Conservation (phyloP, 2,113 vertebrate genomes). For the Cyanoderma ruficeps region DNA sequence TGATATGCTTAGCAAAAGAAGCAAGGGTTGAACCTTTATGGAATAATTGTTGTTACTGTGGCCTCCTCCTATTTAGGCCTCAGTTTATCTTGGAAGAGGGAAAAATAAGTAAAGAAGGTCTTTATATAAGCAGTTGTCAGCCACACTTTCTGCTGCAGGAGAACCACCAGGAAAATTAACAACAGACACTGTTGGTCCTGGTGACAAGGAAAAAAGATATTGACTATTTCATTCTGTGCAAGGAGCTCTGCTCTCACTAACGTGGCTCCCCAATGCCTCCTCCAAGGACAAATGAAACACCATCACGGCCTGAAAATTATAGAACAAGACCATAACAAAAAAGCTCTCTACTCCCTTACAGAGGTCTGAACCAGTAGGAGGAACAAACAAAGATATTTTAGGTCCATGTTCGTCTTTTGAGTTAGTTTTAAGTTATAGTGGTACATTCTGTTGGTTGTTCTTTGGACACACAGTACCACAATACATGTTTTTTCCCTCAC, state of each 20-base stretch:
- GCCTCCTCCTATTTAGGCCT: not conserved
- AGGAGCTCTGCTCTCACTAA: not conserved
- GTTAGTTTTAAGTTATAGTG: not conserved
- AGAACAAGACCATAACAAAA: not conserved
- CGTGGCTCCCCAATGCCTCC: accelerated
- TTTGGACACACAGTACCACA: not conserved
- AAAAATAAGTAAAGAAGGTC: not conserved
- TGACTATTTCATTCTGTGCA: not conserved
- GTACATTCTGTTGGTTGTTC: not conserved
- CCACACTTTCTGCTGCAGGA: not conserved
- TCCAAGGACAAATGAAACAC: not conserved
- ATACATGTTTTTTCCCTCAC: not conserved
- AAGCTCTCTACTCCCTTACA: not conserved
- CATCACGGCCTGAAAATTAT: not conserved
- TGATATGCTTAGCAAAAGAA: not conserved
- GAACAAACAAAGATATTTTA: not conserved
- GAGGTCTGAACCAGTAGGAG: not conserved
- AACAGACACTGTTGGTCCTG: not conserved
- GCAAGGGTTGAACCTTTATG: not conserved
- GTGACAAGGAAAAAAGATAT: not conserved
- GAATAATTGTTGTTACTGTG: not conserved
- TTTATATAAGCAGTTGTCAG: not conserved
- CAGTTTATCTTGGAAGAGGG: not conserved
- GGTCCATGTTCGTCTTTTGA: not conserved
- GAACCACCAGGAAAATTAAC: not conserved